A percentile compares a stretch with the other conserved stretches of the same genome.
These are phyloP conservation scores for Holacanthus passer DNA, from an alignment of 2,113 vertebrate species.

Conservation along the genomic window DNA sequence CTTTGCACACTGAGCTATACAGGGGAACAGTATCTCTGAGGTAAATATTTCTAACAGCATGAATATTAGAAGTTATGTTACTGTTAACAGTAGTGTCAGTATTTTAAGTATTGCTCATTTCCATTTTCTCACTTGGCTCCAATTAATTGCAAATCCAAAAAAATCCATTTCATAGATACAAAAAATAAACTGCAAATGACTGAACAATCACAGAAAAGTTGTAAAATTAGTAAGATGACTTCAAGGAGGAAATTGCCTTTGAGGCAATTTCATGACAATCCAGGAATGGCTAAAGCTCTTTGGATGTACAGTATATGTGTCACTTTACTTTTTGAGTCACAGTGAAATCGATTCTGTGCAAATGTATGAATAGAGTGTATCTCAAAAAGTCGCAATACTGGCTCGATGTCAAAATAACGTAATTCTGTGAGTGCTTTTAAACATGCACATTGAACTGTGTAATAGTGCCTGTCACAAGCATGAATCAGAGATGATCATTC, in stretches of 20 bases:
- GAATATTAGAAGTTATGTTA: neutral
- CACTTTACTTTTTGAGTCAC: neutral
- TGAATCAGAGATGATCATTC: slow-evolving; percentile 1
- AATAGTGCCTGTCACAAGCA: neutral
- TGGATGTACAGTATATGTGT: too few species aligned
- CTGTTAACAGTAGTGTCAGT: neutral
- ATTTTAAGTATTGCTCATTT: neutral
- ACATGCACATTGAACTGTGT: neutral
- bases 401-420: neutral
- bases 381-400: neutral
- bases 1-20: neutral
- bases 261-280: neutral
- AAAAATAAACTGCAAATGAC: neutral
- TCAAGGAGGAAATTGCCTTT: neutral
- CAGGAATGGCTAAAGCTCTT: neutral
- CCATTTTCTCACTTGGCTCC: neutral
- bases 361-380: neutral
- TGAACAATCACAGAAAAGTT: neutral
- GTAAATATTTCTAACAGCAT: too few species aligned
- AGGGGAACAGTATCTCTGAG: neutral
- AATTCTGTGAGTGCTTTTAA: neutral
- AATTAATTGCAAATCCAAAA: slow-evolving; percentile 6
- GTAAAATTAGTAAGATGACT: neutral
- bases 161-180: neutral
- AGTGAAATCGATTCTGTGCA: neutral